Base-by-base conservation (phyloP, 2,797 vertebrate species). In the Glyptemys insculpta region DNA sequence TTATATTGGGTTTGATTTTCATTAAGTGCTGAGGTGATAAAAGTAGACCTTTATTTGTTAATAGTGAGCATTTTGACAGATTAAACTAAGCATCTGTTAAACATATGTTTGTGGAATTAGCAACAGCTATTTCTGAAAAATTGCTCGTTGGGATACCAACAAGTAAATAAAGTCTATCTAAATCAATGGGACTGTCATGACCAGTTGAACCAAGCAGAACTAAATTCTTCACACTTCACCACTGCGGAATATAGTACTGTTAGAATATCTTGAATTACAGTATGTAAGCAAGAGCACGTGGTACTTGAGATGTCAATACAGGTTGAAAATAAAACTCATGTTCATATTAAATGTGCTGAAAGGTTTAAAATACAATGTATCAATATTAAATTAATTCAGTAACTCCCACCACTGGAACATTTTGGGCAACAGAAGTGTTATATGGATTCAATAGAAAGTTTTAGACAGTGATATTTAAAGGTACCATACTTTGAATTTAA, bases 231-330 rank as follows among this genome's bases (percentile, higher is more conserved):
- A 44, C 5, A 4, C 6, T 19, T 86, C n/a, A 47, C 21, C 47
- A 74, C 6, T n/a, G 19, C 52, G 52, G 3, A 54, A 18, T 68
- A 83, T 88, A 57, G 29, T 72, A 96, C 47, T 57, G 44, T 76
- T 23, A 59, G 5, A 1, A 80, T 59, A 34, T 4, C 37, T 37
- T 59, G 1, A 15, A 57, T 1, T 0, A 37, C 37, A 47, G 21
- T 4, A 4, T 34, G 10, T 41, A 23, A 68, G 18, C 65, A n/a
- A 72, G 68, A 72, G 21, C 37, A 72, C 5, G 5, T 72, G 37
- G 19, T 72, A 41, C 37, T 41, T 72, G 21, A 72, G 68, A 72
- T 72, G 7, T 84, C 57, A 47, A 12, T 0, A 0, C 44, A 15
- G 2, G 3, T 37, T 93, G 14, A 86, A 88, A 16, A 5, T 85